Evolutionary conservation across 2,888 invertebrate species (phyloP).

Genomic region (Sthenelais limicola): DNA sequence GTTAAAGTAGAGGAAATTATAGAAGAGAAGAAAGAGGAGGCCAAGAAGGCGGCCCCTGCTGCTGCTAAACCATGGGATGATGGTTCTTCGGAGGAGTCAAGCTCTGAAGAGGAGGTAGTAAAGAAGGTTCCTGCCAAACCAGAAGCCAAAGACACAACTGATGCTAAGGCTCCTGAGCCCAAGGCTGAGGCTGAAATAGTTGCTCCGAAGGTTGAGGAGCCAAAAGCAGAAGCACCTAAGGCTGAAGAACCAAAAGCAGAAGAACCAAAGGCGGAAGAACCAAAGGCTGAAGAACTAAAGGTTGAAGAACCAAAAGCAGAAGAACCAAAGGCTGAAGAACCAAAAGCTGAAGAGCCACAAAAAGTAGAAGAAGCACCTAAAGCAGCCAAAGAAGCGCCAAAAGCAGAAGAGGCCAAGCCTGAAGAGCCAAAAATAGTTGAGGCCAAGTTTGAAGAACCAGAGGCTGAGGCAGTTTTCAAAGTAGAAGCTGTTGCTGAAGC

Average conservation of each 20-base stretch:
- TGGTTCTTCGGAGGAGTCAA: no score
- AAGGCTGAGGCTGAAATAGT: not conserved
- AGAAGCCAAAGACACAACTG: not conserved
- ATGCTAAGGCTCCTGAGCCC: not conserved
- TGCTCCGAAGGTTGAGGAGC: no score
- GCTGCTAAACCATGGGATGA: not conserved
- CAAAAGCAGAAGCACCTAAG: not conserved
- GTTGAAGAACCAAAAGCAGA: not conserved
- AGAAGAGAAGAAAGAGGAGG: not conserved
- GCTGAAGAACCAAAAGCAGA: not conserved
- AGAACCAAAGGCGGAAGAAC: not conserved
- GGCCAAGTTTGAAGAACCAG: not conserved
- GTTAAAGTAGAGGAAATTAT: slow-evolving; percentile 1
- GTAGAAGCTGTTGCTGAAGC: not conserved
- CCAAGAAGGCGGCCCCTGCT: not conserved
- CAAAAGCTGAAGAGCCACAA: not conserved
- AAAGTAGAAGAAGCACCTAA: not conserved
- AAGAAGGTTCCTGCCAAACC: not conserved
- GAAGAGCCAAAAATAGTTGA: not conserved
- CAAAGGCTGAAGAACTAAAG: not conserved
- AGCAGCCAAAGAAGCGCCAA: slow-evolving; percentile 6
- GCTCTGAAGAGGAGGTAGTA: not conserved
- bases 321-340: not conserved
- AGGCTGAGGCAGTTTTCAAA: not conserved
- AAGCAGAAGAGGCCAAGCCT: not conserved